phyloP scores from a whole-genome alignment of 53 echinoderm and acorn worm species.

The Actinopyga echinites region DNA sequence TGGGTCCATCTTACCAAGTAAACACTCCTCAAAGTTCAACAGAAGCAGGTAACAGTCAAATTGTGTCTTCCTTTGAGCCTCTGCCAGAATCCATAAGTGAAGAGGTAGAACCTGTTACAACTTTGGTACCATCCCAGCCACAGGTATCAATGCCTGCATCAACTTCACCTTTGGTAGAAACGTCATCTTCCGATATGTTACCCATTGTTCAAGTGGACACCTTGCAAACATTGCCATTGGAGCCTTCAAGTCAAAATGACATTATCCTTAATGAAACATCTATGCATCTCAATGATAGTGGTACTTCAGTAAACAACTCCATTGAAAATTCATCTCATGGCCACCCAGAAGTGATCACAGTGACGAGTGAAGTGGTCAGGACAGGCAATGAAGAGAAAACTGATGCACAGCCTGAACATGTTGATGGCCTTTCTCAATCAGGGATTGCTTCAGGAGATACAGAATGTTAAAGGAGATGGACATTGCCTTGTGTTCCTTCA shows the following conservation, averaged over 20 bases:
- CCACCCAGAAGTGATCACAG: no score
- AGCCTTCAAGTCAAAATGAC: not conserved
- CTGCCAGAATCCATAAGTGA: not conserved
- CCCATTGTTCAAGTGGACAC: conserved; percentile 9
- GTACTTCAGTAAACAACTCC: not conserved
- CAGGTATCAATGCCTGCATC: not conserved
- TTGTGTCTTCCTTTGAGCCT: no score
- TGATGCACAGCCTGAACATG: no score
- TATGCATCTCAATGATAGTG: not conserved
- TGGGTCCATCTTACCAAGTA: not conserved
- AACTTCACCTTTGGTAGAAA: not conserved
- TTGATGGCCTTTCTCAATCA: no score
- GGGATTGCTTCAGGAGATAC: no score
- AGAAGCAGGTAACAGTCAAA: no score
- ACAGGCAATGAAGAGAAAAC: no score
- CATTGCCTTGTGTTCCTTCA: no score
- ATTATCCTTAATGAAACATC: not conserved
- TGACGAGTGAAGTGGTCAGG: no score
- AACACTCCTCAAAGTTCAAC: not conserved
- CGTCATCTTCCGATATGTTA: not conserved
- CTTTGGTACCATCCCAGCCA: no score
- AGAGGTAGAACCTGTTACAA: not conserved
- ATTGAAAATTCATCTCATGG: not conserved
- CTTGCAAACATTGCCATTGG: not conserved
- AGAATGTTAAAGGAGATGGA: no score